A percentile compares a stretch with the other conserved stretches of the same genome.
Conservation (phyloP, 2,888 invertebrate species). For the Dynastes maya region DNA sequence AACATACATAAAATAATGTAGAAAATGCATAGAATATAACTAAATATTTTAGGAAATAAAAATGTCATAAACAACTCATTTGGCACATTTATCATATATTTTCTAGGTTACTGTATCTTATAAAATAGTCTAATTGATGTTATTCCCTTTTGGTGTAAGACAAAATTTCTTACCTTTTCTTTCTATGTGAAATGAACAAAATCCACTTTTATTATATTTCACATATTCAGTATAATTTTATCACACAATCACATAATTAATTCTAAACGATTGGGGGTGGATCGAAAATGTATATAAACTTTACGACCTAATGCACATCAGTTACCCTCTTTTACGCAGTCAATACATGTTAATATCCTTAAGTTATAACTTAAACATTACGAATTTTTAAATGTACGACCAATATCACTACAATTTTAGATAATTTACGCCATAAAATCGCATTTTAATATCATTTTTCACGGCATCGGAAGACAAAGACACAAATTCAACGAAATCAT, state of each 20-base stretch:
- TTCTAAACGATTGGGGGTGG: slow-evolving; percentile 23
- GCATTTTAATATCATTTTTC: slow-evolving; percentile 57
- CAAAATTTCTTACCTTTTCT: slow-evolving; percentile 24
- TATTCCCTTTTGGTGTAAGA: not conserved
- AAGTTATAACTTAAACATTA: slow-evolving; percentile 57
- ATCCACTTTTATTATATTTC: slow-evolving; percentile 27
- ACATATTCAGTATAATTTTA: slow-evolving; percentile 36
- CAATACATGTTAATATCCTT: slow-evolving; percentile 51
- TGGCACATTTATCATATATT: not conserved
- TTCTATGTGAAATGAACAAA: slow-evolving; percentile 1
- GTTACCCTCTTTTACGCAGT: slow-evolving; percentile 49
- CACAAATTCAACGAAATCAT: slow-evolving; percentile 60
- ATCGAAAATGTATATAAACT: slow-evolving; percentile 25
- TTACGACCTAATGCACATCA: slow-evolving; percentile 33
- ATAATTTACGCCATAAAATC: slow-evolving; percentile 26
- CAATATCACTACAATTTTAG: slow-evolving; percentile 4
- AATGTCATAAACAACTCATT: not conserved
- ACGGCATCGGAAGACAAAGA: slow-evolving; percentile 63
- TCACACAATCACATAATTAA: slow-evolving; percentile 40
- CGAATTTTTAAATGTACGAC: slow-evolving; percentile 31
- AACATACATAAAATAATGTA: not conserved
- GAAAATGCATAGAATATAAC: no score
- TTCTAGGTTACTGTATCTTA: no score
- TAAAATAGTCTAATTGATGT: no score
- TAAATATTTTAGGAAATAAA: not conserved